phyloP scores from a whole-genome alignment of 1,140 invertebrate genomes.

The Dufourea novaeangliae region DNA sequence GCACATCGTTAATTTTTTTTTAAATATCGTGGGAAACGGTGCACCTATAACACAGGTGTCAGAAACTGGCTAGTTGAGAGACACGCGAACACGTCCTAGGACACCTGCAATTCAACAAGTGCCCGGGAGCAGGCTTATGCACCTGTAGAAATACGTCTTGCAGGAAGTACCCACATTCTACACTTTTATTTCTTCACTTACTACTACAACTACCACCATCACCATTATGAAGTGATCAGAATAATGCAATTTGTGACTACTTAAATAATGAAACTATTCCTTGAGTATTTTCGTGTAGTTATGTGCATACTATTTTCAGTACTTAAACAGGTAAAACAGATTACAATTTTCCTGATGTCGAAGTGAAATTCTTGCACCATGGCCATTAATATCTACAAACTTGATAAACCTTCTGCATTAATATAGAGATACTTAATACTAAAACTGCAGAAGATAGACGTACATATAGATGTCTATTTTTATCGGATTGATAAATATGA shows the following conservation, averaged over 20 bases:
- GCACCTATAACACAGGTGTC: conserved; percentile 43
- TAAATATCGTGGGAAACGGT: conserved; percentile 56
- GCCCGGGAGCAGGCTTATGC: conserved; percentile 52
- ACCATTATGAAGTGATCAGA: not conserved
- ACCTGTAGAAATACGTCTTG: conserved; percentile 61
- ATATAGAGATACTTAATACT: too few species aligned
- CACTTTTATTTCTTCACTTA: conserved; percentile 11
- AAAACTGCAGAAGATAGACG: too few species aligned
- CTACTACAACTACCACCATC: too few species aligned
- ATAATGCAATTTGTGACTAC: too few species aligned
- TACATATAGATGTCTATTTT: too few species aligned
- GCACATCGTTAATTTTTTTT: conserved; percentile 38
- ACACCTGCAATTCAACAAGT: conserved; percentile 70
- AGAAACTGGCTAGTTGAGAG: conserved; percentile 49
- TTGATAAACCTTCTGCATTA: too few species aligned
- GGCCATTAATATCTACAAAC: too few species aligned
- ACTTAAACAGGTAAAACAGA: not conserved
- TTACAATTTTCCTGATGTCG: not conserved
- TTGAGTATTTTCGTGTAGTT: too few species aligned
- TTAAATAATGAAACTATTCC: too few species aligned
- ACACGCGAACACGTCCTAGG: conserved; percentile 38
- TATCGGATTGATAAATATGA: too few species aligned
- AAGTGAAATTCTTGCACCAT: too few species aligned
- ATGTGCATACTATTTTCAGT: too few species aligned
- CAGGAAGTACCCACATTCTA: conserved; percentile 63